Percentiles rank a stretch among this genome's conserved stretches.
Conservation (phyloP, 1,140 invertebrate genomes). For the Aphaenogaster rudis region DNA sequence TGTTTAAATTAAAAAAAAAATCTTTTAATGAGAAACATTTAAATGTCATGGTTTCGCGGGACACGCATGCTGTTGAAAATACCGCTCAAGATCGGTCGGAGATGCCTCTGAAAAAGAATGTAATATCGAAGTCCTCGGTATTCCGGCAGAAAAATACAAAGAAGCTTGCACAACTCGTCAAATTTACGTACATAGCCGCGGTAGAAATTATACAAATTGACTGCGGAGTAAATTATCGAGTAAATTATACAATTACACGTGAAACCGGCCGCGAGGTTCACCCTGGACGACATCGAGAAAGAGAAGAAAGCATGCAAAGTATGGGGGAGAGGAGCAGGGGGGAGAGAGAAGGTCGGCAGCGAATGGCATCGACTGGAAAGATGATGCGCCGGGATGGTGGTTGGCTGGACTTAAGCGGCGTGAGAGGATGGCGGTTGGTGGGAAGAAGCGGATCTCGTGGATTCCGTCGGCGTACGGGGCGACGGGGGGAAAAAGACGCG, state of each 20-base stretch:
- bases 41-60: slow-evolving; percentile 7
- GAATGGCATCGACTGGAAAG: slow-evolving; percentile 53
- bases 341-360: slow-evolving; percentile 14
- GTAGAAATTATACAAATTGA: slow-evolving; percentile 79
- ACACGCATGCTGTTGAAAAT: background rate
- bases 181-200: slow-evolving; percentile 69
- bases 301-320: background rate
- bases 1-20: slow-evolving; percentile 17
- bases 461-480: slow-evolving; percentile 5
- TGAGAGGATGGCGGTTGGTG: slow-evolving; percentile 16
- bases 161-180: slow-evolving; percentile 46
- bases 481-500: slow-evolving; percentile 5
- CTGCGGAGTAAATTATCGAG: slow-evolving; percentile 73
- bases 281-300: slow-evolving; percentile 27
- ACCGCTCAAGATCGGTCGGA: background rate
- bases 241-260: slow-evolving; percentile 81
- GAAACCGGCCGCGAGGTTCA: background rate
- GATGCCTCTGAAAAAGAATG: slow-evolving; percentile 1
- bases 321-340: slow-evolving; percentile 32
- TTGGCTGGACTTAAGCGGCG: slow-evolving; percentile 20
- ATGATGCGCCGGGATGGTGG: slow-evolving; percentile 41
- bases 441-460: background rate
- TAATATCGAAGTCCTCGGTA: slow-evolving; percentile 10
- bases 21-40: background rate
- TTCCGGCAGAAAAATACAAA: slow-evolving; percentile 31